A percentile compares a stretch with the other conserved stretches of the same genome.
phyloP scores from a whole-genome alignment of 2,888 invertebrate genomes.

The Rhopalosiphum nymphaeae region DNA sequence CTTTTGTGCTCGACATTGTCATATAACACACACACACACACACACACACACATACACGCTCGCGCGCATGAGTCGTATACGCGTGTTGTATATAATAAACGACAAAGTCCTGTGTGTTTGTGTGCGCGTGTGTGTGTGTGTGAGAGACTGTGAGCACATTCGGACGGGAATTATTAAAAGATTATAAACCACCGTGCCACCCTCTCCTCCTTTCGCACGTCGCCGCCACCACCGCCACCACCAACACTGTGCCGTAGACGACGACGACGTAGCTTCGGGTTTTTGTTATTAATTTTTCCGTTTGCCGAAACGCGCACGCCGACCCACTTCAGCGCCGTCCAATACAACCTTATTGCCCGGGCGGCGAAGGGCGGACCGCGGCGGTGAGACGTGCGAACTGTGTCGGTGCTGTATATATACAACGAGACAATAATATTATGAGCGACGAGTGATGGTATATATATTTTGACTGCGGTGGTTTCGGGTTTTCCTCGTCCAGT shows the following conservation, averaged over 20 bases:
- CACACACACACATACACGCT: neutral
- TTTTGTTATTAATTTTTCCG: slow-evolving; percentile 62
- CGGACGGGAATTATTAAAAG: slow-evolving; percentile 59
- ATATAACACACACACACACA: slow-evolving; percentile 26
- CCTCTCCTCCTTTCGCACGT: neutral
- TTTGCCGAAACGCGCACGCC: neutral
- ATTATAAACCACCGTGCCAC: slow-evolving; percentile 28
- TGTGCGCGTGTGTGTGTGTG: neutral
- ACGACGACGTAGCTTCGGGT: slow-evolving; percentile 29
- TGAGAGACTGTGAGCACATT: slow-evolving; percentile 39
- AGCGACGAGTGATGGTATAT: neutral
- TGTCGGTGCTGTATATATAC: neutral
- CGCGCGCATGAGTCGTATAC: neutral
- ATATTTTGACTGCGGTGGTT: neutral
- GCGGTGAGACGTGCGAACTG: neutral
- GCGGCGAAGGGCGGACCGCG: neutral
- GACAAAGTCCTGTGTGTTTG: neutral
- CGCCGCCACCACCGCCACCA: neutral
- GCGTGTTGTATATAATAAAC: neutral
- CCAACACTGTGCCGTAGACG: neutral
- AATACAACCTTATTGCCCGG: slow-evolving; percentile 10
- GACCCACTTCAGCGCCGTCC: neutral
- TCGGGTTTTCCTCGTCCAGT: neutral
- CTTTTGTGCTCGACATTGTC: slow-evolving; percentile 54
- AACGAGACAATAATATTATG: neutral